A percentile compares a stretch with the other conserved stretches of the same genome.
Evolutionary conservation across 2,888 invertebrate species (phyloP).

Genomic region (Teinopalpus imperialis): DNA sequence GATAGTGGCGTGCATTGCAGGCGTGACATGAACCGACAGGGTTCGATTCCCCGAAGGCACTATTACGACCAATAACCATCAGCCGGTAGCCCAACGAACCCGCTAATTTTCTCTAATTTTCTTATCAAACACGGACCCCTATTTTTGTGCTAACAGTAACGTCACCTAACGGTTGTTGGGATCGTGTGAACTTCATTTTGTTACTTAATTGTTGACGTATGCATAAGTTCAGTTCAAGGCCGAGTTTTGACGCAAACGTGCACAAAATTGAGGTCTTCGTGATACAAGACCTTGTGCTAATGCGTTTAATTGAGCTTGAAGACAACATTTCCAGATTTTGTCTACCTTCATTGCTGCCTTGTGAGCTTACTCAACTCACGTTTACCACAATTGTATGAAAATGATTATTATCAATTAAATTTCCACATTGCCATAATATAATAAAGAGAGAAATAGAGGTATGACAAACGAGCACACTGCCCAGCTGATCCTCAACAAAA

Average conservation of each 20-base stretch:
- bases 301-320: conserved; percentile 67
- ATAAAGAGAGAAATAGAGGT: no score
- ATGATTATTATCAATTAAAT: no score
- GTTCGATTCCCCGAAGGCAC: conserved; percentile 73
- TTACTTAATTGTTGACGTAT: conserved; percentile 65
- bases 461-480: no score
- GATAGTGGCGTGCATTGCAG: conserved; percentile 56
- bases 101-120: conserved; percentile 81
- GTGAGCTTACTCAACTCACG: neutral
- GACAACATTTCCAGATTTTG: conserved; percentile 34
- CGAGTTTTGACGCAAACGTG: conserved; percentile 50
- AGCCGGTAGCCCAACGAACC: conserved; percentile 69
- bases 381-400: no score
- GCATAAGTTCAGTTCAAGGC: conserved; percentile 44
- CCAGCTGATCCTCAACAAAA: no score
- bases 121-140: conserved; percentile 75
- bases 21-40: conserved; percentile 64
- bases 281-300: conserved; percentile 65
- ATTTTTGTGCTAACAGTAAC: conserved; percentile 63
- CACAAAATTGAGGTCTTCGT: conserved; percentile 38
- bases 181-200: conserved; percentile 67
- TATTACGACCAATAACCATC: conserved; percentile 77
- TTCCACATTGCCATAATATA: no score
- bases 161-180: conserved; percentile 56
- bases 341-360: conserved; percentile 2